Evolutionary conservation across 2,888 invertebrate species (phyloP).

Genomic region (Polydrusus tereticollis): DNA sequence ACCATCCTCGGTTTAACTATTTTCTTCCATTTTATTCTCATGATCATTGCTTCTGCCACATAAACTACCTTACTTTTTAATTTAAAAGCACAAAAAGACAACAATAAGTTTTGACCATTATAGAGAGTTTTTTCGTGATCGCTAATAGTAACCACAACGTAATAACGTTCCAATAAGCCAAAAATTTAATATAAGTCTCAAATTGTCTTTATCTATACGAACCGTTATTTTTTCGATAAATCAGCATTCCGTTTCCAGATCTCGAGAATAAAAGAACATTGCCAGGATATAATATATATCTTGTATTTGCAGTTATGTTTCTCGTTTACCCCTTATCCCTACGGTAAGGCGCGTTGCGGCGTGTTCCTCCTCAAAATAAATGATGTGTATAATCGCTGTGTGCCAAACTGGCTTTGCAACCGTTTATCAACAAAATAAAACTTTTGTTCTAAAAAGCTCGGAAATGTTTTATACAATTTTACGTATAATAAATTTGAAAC

Average conservation of each 20-base stretch:
- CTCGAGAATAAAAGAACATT: neutral
- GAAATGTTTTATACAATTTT: neutral
- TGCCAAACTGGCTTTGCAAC: slow-evolving; percentile 10
- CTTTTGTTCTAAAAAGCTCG: slow-evolving; percentile 12
- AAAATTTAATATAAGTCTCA: neutral
- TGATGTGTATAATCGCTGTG: slow-evolving; percentile 8
- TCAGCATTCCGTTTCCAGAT: neutral
- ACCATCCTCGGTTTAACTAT: too few species aligned
- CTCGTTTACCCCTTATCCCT: neutral
- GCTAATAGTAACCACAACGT: neutral
- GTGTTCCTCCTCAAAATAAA: slow-evolving; percentile 14
- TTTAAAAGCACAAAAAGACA: too few species aligned
- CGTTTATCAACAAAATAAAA: slow-evolving; percentile 11
- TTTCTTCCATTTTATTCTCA: too few species aligned
- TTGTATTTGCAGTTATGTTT: slow-evolving; percentile 2
- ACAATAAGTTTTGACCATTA: too few species aligned
- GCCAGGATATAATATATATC: neutral
- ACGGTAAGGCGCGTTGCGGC: slow-evolving; percentile 1
- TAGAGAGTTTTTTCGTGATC: too few species aligned
- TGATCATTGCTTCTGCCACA: too few species aligned
- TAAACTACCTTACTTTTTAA: too few species aligned
- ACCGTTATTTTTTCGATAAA: neutral
- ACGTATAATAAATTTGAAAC: neutral
- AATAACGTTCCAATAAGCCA: neutral
- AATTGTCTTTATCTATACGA: neutral